Evolutionary conservation across 1,140 invertebrate genomes (phyloP).

Genomic region (Trichonephila inaurata): DNA sequence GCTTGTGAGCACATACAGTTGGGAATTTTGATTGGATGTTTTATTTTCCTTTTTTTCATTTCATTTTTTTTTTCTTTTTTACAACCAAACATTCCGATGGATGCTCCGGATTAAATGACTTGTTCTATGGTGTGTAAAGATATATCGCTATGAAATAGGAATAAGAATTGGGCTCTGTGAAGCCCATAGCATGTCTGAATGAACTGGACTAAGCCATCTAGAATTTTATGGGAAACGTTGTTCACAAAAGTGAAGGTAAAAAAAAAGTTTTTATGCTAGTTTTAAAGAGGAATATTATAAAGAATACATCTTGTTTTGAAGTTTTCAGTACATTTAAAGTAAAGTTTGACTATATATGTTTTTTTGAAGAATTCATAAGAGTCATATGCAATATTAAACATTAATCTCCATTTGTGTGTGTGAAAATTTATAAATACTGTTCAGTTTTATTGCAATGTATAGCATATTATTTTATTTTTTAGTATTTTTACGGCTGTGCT

Average conservation of each 20-base stretch:
- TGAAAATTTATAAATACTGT: too few species aligned
- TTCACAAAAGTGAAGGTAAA: background rate
- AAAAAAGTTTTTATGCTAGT: too few species aligned
- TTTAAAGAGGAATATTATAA: too few species aligned
- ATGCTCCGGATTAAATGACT: constrained; percentile 13
- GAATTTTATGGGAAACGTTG: background rate
- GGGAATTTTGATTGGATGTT: constrained; percentile 32
- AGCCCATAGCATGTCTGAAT: background rate
- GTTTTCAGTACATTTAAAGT: too few species aligned
- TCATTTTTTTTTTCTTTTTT: constrained; percentile 4
- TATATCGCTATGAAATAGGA: background rate
- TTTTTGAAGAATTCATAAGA: too few species aligned
- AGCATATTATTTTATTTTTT: too few species aligned
- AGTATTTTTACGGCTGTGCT: too few species aligned
- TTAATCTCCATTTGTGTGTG: too few species aligned
- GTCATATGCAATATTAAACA: too few species aligned
- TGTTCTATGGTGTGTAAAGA: constrained; percentile 8
- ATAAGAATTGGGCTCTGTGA: background rate
- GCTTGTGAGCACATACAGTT: background rate
- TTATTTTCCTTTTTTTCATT: background rate
- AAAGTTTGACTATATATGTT: too few species aligned
- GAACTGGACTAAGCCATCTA: background rate
- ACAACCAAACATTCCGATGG: background rate
- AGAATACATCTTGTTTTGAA: too few species aligned
- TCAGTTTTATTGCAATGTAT: too few species aligned